Evolutionary conservation across 2,797 vertebrate genomes (phyloP).

Genomic region (Tympanoctomys barrerae): DNA sequence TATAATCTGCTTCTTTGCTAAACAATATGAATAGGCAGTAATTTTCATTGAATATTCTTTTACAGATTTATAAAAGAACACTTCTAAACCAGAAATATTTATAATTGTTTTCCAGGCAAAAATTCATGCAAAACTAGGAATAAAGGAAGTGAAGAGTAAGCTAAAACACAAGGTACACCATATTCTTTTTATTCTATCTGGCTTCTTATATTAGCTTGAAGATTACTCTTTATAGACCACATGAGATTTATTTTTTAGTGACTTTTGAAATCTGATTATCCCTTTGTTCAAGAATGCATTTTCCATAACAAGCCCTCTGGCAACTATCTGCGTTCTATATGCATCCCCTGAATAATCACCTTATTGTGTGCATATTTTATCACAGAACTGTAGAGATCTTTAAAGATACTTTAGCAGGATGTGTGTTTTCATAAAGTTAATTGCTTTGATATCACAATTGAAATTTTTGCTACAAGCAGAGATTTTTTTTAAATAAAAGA

Average conservation of each 20-base stretch:
- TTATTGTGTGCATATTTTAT: slow-evolving; percentile 95
- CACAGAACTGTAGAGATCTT: slow-evolving; percentile 92
- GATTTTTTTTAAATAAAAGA: slow-evolving; percentile 76
- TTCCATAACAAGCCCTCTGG: slow-evolving; percentile 94
- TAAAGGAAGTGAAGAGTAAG: slow-evolving; percentile 96
- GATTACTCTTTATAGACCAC: slow-evolving; percentile 85
- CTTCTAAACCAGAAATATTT: slow-evolving; percentile 52
- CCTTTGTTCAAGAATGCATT: slow-evolving; percentile 93
- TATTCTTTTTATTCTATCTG: slow-evolving; percentile 77
- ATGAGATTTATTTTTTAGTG: slow-evolving; percentile 91
- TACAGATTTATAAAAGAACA: slow-evolving; percentile 9
- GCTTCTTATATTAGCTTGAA: slow-evolving; percentile 87
- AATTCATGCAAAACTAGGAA: slow-evolving; percentile 96
- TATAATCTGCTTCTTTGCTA: slow-evolving; percentile 48
- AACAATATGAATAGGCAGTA: slow-evolving; percentile 5
- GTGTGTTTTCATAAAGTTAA: slow-evolving; percentile 95
- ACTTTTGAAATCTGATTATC: slow-evolving; percentile 93
- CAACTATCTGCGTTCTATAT: slow-evolving; percentile 92
- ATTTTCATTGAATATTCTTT: slow-evolving; percentile 55
- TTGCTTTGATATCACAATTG: slow-evolving; percentile 93
- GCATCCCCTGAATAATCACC: slow-evolving; percentile 88
- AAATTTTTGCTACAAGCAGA: slow-evolving; percentile 87
- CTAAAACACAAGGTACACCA: slow-evolving; percentile 94
- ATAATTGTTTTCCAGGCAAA: slow-evolving; percentile 91
- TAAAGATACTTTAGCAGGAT: slow-evolving; percentile 93